phyloP scores from a whole-genome alignment of 2,113 vertebrate genomes.

The Trochalopteron elliotii region DNA sequence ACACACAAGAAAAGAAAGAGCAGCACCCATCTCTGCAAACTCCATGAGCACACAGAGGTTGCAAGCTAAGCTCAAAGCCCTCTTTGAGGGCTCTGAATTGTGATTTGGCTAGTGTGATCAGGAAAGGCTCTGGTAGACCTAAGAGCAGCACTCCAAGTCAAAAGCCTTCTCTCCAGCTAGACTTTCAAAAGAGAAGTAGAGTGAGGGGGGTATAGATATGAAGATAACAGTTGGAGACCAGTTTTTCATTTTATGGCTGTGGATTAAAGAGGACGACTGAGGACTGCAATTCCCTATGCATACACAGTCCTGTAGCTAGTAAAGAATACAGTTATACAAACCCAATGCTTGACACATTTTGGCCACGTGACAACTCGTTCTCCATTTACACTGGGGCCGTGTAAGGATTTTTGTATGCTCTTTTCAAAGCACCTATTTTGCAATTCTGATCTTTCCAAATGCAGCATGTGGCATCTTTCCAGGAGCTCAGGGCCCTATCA shows the following conservation, averaged over 20 bases:
- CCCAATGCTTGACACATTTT: not conserved
- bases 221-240: not conserved
- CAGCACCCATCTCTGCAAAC: not conserved
- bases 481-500: not conserved
- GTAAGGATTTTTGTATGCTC: not conserved
- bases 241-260: not conserved
- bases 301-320: not conserved
- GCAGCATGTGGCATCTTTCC: not conserved
- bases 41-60: not conserved
- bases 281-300: not conserved
- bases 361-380: not conserved
- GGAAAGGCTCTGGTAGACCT: not conserved
- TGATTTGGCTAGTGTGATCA: not conserved
- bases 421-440: constrained; percentile 23
- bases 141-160: not conserved
- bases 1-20: not conserved
- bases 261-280: not conserved
- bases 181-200: not conserved
- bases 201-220: not conserved
- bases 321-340: not conserved
- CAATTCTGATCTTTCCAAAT: not conserved
- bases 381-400: not conserved
- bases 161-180: not conserved
- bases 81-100: not conserved
- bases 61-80: not conserved